These are phyloP conservation scores for Sebastes itinus DNA, from an alignment of 2,797 vertebrate species.

Conservation along the genomic window DNA sequence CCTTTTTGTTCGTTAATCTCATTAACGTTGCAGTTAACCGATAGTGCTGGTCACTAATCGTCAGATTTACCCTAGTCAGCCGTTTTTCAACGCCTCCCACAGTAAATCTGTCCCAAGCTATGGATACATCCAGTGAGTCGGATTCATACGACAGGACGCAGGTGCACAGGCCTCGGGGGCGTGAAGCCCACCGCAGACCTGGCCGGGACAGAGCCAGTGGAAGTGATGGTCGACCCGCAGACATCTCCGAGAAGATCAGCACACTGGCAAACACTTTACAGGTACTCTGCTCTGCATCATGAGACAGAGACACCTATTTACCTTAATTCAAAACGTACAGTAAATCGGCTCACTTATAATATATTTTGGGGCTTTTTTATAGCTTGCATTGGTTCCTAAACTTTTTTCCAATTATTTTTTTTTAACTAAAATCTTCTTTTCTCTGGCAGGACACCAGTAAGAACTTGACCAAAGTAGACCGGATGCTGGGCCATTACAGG, in stretches of 20 bases:
- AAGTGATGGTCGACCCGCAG: conserved; percentile 50
- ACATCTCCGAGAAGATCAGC: conserved; percentile 90
- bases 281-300: conserved; percentile 69
- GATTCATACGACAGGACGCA: conserved; percentile 77
- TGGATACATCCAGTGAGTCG: conserved; percentile 92
- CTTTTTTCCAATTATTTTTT: not conserved
- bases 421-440: not conserved
- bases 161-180: conserved; percentile 65
- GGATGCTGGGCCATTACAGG: conserved; percentile 91
- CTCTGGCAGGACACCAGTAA: conserved; percentile 88
- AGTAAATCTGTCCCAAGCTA: conserved; percentile 45
- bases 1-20: conserved; percentile 32
- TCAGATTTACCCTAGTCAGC: not conserved
- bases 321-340: not conserved
- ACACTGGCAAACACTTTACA: conserved; percentile 91
- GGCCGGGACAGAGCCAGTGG: conserved; percentile 35
- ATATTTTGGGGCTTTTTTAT: not conserved
- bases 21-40: conserved; percentile 29
- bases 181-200: conserved; percentile 72
- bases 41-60: not conserved
- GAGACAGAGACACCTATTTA: too few species aligned
- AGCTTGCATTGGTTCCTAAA: not conserved
- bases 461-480: conserved; percentile 91
- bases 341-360: not conserved
- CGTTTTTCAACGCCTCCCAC: not conserved